phyloP scores from a whole-genome alignment of 2,888 invertebrate genomes.

The Callinectes sapidus region DNA sequence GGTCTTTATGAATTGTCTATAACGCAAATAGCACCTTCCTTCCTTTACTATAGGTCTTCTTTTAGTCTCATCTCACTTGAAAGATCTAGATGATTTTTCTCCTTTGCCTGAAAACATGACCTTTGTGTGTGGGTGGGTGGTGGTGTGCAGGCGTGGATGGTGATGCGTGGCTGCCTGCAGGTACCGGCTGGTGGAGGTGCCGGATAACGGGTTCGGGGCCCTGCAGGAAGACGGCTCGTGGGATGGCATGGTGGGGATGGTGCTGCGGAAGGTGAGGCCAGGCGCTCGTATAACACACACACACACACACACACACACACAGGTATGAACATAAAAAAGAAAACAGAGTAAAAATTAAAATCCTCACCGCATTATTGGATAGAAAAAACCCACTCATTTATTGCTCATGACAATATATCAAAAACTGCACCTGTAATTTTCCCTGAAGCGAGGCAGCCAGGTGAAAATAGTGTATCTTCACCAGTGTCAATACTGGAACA shows the following conservation, averaged over 20 bases:
- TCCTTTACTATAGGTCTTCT: not conserved
- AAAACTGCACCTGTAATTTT: not conserved
- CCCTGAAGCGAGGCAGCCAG: not conserved
- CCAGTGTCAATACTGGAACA: too few species aligned
- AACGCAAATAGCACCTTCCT: not conserved
- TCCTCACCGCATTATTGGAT: not conserved
- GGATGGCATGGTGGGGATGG: conserved; percentile 49
- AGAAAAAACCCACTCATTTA: not conserved
- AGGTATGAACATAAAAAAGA: not conserved
- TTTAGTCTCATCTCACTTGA: not conserved
- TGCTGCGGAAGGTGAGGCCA: conserved; percentile 2
- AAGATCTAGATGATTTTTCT: not conserved
- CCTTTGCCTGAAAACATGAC: not conserved
- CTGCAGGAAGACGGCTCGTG: conserved; percentile 23
- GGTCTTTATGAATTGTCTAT: not conserved
- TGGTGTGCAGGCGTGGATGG: not conserved
- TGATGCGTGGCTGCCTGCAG: not conserved
- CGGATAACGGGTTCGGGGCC: conserved; percentile 34
- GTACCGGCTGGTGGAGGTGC: conserved; percentile 38
- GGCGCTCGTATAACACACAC: not conserved
- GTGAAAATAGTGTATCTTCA: too few species aligned
- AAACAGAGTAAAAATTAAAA: not conserved
- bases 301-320: not conserved
- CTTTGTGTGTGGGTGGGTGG: too few species aligned
- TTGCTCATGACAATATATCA: not conserved